These are phyloP conservation scores for Lasiurus borealis DNA, from an alignment of 2,113 vertebrate species.

Conservation along the genomic window DNA sequence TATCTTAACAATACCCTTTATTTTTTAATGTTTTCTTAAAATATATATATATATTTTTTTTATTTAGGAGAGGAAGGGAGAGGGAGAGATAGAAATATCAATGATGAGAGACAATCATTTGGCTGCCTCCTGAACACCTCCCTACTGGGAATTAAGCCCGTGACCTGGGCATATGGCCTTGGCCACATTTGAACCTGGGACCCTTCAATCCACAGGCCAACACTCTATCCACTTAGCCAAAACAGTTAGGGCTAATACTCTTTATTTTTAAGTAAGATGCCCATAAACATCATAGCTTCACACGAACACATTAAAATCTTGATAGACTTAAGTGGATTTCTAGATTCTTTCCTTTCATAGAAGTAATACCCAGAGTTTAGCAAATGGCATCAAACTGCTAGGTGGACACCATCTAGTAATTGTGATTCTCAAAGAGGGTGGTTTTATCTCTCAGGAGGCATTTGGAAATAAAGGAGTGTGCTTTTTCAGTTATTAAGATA, in stretches of 20 bases:
- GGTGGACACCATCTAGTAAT: not conserved
- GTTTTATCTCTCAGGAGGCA: not conserved
- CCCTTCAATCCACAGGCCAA: no score
- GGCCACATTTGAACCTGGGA: no score
- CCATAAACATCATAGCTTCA: not conserved
- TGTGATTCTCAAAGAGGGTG: not conserved
- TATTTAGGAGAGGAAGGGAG: no score
- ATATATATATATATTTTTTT: no score
- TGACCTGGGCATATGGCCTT: no score
- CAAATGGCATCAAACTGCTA: not conserved
- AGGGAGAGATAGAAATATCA: no score
- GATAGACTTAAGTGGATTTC: not conserved
- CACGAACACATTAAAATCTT: not conserved
- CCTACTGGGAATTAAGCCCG: no score
- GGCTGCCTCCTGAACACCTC: no score
- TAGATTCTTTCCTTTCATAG: not conserved
- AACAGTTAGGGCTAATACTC: not conserved
- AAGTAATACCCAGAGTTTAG: not conserved
- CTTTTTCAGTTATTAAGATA: not conserved
- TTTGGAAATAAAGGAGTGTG: not conserved
- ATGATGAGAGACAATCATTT: no score
- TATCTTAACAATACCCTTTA: not conserved
- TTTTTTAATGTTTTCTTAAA: not conserved
- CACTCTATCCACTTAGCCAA: no score
- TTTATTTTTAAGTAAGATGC: slow-evolving; percentile 8